These are phyloP conservation scores for Euzophera pinguis DNA, from an alignment of 2,888 invertebrate genomes.

Conservation along the genomic window DNA sequence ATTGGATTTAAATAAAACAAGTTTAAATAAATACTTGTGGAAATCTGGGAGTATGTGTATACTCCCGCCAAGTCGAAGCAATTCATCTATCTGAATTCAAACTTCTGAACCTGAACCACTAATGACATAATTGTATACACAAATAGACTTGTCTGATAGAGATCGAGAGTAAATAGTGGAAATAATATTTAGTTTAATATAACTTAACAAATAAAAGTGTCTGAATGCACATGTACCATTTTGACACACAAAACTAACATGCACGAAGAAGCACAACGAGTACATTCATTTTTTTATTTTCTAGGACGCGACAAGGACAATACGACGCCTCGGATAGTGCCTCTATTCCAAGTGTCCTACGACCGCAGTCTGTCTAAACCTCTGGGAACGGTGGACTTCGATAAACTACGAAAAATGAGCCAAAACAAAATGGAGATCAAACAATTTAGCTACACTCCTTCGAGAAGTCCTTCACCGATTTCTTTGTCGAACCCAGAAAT, in stretches of 20 bases:
- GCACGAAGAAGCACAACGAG: conserved; percentile 1
- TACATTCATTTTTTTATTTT: conserved; percentile 53
- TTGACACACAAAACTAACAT: not conserved
- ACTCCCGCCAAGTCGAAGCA: too few relatives aligned
- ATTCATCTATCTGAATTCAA: too few relatives aligned
- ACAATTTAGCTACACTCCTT: conserved; percentile 29
- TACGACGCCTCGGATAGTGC: conserved; percentile 48
- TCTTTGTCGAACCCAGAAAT: conserved; percentile 18
- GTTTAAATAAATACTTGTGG: too few relatives aligned
- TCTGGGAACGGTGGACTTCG: conserved; percentile 62
- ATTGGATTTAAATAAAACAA: too few relatives aligned
- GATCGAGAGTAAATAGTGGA: too few relatives aligned
- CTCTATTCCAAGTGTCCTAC: conserved; percentile 71
- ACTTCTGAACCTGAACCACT: too few relatives aligned
- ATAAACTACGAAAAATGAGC: conserved; percentile 37
- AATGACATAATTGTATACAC: too few relatives aligned
- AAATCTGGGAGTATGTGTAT: too few relatives aligned
- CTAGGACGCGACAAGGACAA: conserved; percentile 50
- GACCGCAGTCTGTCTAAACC: conserved; percentile 69
- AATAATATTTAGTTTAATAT: too few relatives aligned
- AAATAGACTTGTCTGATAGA: too few relatives aligned
- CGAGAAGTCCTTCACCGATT: conserved; percentile 55
- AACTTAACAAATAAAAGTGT: not conserved
- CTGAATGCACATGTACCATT: not conserved
- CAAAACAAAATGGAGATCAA: conserved; percentile 19